These are phyloP conservation scores for Synanthedon myopaeformis DNA, from an alignment of 2,888 invertebrate genomes.

Conservation along the genomic window DNA sequence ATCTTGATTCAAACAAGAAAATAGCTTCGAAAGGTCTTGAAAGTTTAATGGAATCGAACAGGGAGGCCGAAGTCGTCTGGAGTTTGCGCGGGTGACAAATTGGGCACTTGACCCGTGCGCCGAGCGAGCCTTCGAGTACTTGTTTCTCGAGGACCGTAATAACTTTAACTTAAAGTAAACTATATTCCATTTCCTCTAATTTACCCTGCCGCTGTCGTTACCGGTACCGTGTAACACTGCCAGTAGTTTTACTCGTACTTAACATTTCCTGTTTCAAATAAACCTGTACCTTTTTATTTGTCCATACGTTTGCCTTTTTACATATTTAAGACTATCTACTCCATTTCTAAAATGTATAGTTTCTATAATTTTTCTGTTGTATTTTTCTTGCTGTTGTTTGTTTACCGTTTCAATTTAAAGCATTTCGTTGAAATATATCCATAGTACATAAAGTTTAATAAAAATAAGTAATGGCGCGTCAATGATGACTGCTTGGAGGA, in stretches of 20 bases:
- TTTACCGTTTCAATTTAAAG: too few species aligned
- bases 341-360: too few species aligned
- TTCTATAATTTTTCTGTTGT: too few species aligned
- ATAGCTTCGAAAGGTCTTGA: slow-evolving; percentile 67
- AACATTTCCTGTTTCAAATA: slow-evolving; percentile 21
- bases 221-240: neutral
- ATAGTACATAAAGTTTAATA: neutral
- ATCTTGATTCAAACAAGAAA: slow-evolving; percentile 64
- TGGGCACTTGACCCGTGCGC: slow-evolving; percentile 68
- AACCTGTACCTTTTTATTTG: too few species aligned
- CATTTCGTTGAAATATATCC: too few species aligned
- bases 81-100: slow-evolving; percentile 70
- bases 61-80: slow-evolving; percentile 55
- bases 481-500: neutral
- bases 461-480: neutral
- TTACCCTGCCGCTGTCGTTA: slow-evolving; percentile 27
- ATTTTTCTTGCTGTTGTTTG: too few species aligned
- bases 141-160: slow-evolving; percentile 67
- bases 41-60: slow-evolving; percentile 71
- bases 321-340: too few species aligned
- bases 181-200: slow-evolving; percentile 69
- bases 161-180: slow-evolving; percentile 70
- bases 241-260: slow-evolving; percentile 31
- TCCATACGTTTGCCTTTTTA: too few species aligned
- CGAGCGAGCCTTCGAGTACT: slow-evolving; percentile 55